These are phyloP conservation scores for Ptiloglossa arizonensis DNA, from an alignment of 1,140 invertebrate species.

Conservation along the genomic window DNA sequence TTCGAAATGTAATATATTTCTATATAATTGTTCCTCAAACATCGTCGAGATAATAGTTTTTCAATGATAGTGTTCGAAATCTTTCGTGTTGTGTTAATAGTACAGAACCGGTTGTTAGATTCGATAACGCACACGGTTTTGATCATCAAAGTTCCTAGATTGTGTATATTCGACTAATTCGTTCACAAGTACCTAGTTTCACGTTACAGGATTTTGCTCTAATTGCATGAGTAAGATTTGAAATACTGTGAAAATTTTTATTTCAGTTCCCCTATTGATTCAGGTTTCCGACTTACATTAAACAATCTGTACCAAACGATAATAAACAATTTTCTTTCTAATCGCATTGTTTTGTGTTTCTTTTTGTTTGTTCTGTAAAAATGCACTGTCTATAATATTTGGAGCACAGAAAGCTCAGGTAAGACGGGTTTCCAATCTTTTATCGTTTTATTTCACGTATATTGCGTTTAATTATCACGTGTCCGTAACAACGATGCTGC, in stretches of 20 bases:
- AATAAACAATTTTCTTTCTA: conserved; percentile 28
- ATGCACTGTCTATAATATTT: conserved; percentile 31
- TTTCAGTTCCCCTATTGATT: background rate
- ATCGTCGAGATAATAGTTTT: background rate
- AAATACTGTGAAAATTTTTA: background rate
- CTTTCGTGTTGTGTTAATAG: background rate
- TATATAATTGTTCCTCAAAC: background rate
- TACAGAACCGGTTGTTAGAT: background rate
- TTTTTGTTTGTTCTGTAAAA: conserved; percentile 22
- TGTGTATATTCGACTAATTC: background rate
- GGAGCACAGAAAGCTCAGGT: conserved; percentile 46
- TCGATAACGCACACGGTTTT: background rate
- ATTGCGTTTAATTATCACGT: background rate
- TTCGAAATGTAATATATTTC: background rate
- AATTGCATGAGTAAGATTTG: background rate
- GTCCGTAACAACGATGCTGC: background rate
- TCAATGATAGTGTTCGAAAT: background rate
- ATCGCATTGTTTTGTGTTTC: conserved; percentile 15
- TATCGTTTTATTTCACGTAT: background rate
- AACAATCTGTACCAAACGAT: background rate
- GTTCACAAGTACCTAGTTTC: background rate
- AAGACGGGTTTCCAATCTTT: conserved; percentile 29
- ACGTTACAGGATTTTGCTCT: background rate
- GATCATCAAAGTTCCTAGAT: background rate
- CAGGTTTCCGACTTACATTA: background rate